Conservation (phyloP, 1,140 invertebrate genomes). For the Maconellicoccus hirsutus region DNA sequence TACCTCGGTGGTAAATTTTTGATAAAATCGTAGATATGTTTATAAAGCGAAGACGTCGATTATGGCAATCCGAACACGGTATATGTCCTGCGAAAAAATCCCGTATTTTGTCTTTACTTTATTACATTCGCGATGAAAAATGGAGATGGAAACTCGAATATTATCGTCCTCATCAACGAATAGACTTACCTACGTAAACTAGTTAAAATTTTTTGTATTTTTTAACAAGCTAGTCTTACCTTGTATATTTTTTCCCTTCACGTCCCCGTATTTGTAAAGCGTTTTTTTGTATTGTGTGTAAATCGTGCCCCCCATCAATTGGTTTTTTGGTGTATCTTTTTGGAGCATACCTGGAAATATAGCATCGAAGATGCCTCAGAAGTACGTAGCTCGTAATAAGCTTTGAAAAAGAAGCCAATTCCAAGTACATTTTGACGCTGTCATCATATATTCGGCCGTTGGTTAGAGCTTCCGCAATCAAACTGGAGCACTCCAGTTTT, state of each 20-base stretch:
- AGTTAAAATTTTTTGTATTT: too few species aligned
- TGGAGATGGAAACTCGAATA: constrained; percentile 17
- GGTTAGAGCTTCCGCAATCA: not conserved
- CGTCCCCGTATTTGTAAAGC: too few species aligned
- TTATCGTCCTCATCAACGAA: not conserved
- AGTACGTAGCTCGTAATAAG: too few species aligned
- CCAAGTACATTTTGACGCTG: not conserved
- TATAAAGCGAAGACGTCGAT: not conserved
- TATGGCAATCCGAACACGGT: constrained; percentile 6
- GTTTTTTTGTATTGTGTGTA: too few species aligned
- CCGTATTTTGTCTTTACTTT: not conserved
- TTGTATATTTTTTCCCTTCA: too few species aligned
- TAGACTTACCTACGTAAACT: not conserved
- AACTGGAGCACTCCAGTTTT: constrained; percentile 29
- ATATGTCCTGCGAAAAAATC: not conserved
- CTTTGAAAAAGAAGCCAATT: too few species aligned
- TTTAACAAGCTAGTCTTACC: too few species aligned
- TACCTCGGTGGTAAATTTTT: too few species aligned
- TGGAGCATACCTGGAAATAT: too few species aligned
- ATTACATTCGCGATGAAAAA: constrained; percentile 15
- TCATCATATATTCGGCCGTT: constrained; percentile 20
- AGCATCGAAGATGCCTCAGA: too few species aligned
- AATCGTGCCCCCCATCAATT: too few species aligned
- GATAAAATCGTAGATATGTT: not conserved
- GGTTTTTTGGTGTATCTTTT: too few species aligned